These are phyloP conservation scores for Aleiodes testaceus DNA, from an alignment of 2,888 invertebrate species.

Conservation along the genomic window DNA sequence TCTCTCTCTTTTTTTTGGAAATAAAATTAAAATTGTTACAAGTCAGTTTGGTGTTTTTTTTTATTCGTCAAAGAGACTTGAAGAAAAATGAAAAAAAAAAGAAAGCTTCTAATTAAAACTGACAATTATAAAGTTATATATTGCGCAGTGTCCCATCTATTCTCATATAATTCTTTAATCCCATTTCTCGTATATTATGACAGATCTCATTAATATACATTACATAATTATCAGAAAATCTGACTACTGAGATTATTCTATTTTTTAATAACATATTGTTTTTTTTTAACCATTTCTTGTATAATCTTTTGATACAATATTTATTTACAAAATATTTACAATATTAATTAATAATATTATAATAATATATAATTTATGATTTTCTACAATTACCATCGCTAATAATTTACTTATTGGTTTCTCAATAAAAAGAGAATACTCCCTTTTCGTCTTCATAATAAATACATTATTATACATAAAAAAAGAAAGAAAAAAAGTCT, in stretches of 20 bases:
- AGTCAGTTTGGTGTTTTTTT: slow-evolving; percentile 21
- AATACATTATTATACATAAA: slow-evolving; percentile 71
- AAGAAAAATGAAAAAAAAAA: slow-evolving; percentile 40
- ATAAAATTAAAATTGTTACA: slow-evolving; percentile 6
- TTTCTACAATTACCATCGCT: slow-evolving; percentile 8
- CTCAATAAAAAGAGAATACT: not conserved
- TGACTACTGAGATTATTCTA: slow-evolving; percentile 30
- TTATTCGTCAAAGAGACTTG: slow-evolving; percentile 30
- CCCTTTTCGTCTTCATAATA: slow-evolving; percentile 55
- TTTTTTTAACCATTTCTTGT: slow-evolving; percentile 31
- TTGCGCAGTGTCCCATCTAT: slow-evolving; percentile 71
- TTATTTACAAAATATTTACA: slow-evolving; percentile 51
- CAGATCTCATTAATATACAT: slow-evolving; percentile 8
- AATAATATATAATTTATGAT: slow-evolving; percentile 29
- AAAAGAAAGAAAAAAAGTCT: slow-evolving; percentile 15
- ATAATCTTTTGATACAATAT: slow-evolving; percentile 38
- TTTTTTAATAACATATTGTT: not conserved
- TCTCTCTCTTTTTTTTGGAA: not conserved
- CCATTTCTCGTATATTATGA: slow-evolving; percentile 31
- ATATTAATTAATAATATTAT: slow-evolving; percentile 19
- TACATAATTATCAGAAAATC: slow-evolving; percentile 27
- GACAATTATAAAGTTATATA: slow-evolving; percentile 67
- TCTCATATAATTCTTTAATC: slow-evolving; percentile 47
- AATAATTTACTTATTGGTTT: slow-evolving; percentile 32
- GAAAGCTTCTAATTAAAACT: slow-evolving; percentile 67